Evolutionary conservation across 1,140 invertebrate genomes (phyloP), one percentile per base, ranked within the genome.

Genomic region (Mercenaria mercenaria): DNA sequence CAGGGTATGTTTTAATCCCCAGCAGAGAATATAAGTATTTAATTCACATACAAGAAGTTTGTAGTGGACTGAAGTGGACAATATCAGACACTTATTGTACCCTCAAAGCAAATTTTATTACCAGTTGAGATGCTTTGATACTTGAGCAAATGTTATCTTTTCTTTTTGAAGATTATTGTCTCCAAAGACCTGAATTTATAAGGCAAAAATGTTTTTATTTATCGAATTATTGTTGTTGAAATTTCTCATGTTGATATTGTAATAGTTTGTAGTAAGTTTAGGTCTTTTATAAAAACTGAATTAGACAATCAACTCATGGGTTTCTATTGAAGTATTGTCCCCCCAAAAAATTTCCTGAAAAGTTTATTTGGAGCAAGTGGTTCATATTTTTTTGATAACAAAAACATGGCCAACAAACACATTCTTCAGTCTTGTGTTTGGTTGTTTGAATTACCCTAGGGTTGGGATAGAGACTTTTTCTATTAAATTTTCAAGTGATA

Each of bases 61-160:
- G 67, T 72, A 72, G 67, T 72, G 67, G 32, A 72, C 67, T 72
- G 11, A 6, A 72, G 67, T 72, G 67, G 67, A 39, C 67, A 72
- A 41, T 64, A 72, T 15, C 61, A 39, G 29, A 37, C 67, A 72
- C 32, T 72, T 39, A 41, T 39, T 72, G 37, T 72, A 39, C 23
- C 39, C 34, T 72, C 18, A 23, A 72, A 72, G 37, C 61, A 72
- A 72, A 72, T 34, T 39, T 72, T 1, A 72, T 41, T 15, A 39
- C 18, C 32, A 39, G 23, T 72, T 72, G 11, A 39, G 15, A 10
- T 20, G 18, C 67, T 39, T 23, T 39, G 29, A 37, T 32, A 67
- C 26, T 29, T 23, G n/a, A n/a, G 23, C 56, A 59, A 59, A 20
- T 59, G 56, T 59, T 26, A 26, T 59, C 56, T n/a, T n/a, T n/a